These are phyloP conservation scores for Pipistrellus nathusii DNA, from an alignment of 2,797 vertebrate species.

Conservation along the genomic window DNA sequence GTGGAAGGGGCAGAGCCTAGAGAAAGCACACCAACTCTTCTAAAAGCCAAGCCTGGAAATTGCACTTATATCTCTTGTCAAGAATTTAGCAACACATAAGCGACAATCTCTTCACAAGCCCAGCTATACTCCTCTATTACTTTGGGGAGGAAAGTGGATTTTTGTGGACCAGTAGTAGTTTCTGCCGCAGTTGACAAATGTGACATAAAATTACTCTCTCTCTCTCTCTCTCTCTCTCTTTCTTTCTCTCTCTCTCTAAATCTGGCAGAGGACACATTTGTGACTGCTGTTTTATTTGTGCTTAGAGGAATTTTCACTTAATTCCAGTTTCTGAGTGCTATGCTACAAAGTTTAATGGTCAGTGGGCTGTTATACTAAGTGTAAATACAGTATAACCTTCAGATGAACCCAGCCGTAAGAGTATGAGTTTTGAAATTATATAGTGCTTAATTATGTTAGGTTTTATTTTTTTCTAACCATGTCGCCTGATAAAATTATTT, in stretches of 20 bases:
- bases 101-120: background rate
- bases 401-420: background rate
- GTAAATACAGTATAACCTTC: background rate
- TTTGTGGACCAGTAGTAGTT: background rate
- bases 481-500: conserved; percentile 31
- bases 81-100: background rate
- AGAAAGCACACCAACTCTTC: background rate
- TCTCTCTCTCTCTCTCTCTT: background rate
- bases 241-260: background rate
- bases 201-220: background rate
- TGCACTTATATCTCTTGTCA: background rate
- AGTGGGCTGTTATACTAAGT: background rate
- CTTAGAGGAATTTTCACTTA: background rate
- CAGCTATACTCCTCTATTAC: background rate
- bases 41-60: background rate
- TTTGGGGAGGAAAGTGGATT: background rate
- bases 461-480: conserved; percentile 19
- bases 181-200: background rate
- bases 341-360: background rate
- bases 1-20: background rate
- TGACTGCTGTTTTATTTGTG: background rate
- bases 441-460: conserved; percentile 16
- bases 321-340: background rate
- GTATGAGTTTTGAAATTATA: conserved; percentile 15
- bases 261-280: background rate